Evolutionary conservation across 1,140 invertebrate genomes (phyloP), one percentile per base, ranked within the genome.

Genomic region (Penaeus vannamei): DNA sequence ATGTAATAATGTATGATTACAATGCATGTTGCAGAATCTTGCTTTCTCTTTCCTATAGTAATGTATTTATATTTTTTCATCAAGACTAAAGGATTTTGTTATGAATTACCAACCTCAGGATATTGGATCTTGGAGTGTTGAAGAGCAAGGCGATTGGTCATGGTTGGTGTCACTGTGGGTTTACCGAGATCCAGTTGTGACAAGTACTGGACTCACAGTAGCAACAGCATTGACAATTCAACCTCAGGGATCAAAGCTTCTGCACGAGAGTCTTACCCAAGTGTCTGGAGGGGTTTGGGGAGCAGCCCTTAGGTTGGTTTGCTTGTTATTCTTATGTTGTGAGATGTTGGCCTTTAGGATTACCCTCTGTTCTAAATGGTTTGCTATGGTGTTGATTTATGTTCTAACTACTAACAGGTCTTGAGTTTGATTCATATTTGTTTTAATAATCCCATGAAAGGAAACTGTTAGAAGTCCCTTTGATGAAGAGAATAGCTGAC

Each of bases 91-190:
- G 1, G 0, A 53, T 53, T 53, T 17, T 53, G 12, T 53, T 10
- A 53, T 17, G 53, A 53, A 53, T 53, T 53, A 10, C 10, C 53
- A 53, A 53, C 17, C 53, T 12, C 53, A 53, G 53, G 53, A 53
- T 17, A 53, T 53, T 53, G 29, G 46, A 17, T 76, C 32, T 61
- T 46, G 60, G 46, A 79, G 59, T 60, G n/a, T 12, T 17, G 53
- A 46, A 81, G 79, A 46, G 20, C 26, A n/a, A 53, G 32, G n/a
- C 17, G 53, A 53, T 29, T 46, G 61, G 59, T 85, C 82, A 7
- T 89, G 87, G 87, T 32, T 89, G 23, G 87, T 89, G n/a, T 89
- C 87, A 42, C 42, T 89, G 60, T 89, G 82, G 82, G 87, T 89
- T 22, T 85, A 89, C 46, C 83, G 83, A 19, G 87, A 89, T 53